Percentiles rank a stretch among this genome's conserved stretches.
Conservation (phyloP, 1,140 invertebrate genomes). For the Sycophila sp. region DNA sequence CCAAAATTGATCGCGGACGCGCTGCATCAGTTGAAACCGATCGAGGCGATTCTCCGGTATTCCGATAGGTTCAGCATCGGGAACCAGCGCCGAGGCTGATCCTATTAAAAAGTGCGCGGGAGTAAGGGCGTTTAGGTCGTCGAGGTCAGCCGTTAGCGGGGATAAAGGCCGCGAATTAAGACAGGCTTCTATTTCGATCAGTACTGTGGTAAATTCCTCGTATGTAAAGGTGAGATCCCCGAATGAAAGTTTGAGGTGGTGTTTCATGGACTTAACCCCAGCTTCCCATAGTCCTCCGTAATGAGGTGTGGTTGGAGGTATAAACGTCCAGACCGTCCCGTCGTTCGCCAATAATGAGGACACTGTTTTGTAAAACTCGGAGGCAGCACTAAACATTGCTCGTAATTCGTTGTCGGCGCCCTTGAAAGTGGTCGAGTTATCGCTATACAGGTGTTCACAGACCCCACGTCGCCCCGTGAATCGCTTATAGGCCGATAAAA, state of each 20-base stretch:
- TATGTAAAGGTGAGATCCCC: too few species aligned
- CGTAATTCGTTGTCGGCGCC: constrained; percentile 6
- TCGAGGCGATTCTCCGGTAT: neutral
- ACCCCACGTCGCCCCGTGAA: constrained; percentile 16
- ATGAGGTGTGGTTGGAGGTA: neutral
- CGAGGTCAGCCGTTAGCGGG: neutral
- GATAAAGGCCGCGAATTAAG: constrained; percentile 25
- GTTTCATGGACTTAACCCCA: too few species aligned
- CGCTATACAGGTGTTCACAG: neutral
- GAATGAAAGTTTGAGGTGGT: too few species aligned
- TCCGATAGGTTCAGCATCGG: neutral
- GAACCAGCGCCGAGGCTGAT: too few species aligned
- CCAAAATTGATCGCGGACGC: neutral
- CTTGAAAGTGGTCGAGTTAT: constrained; percentile 16
- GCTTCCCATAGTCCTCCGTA: neutral
- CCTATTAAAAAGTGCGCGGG: too few species aligned
- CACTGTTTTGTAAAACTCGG: neutral
- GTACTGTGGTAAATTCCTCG: too few species aligned
- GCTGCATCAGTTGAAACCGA: too few species aligned
- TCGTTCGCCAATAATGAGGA: neutral
- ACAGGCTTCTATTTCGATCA: too few species aligned
- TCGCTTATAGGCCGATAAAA: constrained; percentile 49
- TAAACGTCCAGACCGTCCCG: neutral
- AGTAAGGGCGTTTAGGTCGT: too few species aligned
- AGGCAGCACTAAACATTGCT: constrained; percentile 12